Evolutionary conservation across 2,888 invertebrate genomes (phyloP), one percentile per base, ranked within the genome.

Genomic region (Scaptomyza parva): DNA sequence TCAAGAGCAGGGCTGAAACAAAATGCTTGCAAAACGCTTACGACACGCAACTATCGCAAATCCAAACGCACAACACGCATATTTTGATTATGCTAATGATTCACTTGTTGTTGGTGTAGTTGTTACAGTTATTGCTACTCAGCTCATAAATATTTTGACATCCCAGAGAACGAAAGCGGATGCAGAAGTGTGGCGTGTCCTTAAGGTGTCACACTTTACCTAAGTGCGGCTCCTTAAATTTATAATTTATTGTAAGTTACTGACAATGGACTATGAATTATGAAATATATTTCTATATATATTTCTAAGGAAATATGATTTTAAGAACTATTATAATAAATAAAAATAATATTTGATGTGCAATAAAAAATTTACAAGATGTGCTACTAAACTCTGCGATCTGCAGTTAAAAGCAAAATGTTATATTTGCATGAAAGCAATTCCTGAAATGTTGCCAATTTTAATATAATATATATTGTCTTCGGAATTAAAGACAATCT

Each of bases 81-180:
- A 78, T 72, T 85, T 76, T 75, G 82, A 87, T 81, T 82, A 82
- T 87, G 82, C 82, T 87, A 82, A 82, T 82, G 69, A 84, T 75
- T 75, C 26, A 26, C 12, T 12, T 39, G 61, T 24, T 40, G 3
- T 35, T 33, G n/a, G 26, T 40, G 17, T 20, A 43, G 20, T 53
- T 51, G 14, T 30, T 55, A 33, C 24, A 44, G 14, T 45, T 58
- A 24, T 26, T 43, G 43, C 28, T 45, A 80, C 74, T 54, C 50
- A 67, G 50, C 61, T 47, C 52, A 72, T 83, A 79, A 84, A 79
- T 71, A 78, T 79, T 76, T 68, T 62, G 63, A 60, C 66, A 77
- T 63, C 47, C 39, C 63, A 48, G 45, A 17, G 33, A 52, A 52
- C 57, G 47, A 62, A 74, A 73, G 26, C 65, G 85, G 69, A 80